Evolutionary conservation across 2,888 invertebrate species (phyloP).

Genomic region (Troides oblongomaculatus): DNA sequence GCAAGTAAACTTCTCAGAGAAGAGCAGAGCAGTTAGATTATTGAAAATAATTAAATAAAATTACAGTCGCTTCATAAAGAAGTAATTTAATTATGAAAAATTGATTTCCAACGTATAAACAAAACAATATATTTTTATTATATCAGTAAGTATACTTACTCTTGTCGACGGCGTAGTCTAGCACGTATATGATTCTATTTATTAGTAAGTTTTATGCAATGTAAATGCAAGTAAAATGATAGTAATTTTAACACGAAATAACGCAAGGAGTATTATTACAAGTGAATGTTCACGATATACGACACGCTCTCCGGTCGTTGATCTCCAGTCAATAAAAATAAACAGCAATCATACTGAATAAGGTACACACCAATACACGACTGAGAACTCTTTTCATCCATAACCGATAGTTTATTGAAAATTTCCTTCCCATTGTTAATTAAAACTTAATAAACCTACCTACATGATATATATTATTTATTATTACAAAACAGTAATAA

Average conservation of each 20-base stretch:
- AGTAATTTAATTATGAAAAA: too few species aligned
- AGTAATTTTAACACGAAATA: conserved; percentile 21
- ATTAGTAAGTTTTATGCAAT: not conserved
- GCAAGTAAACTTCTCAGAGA: too few species aligned
- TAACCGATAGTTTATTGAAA: too few species aligned
- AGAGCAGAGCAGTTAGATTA: too few species aligned
- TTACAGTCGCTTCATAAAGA: too few species aligned
- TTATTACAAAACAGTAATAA: too few species aligned
- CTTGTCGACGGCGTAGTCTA: not conserved
- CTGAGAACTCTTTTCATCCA: not conserved
- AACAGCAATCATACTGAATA: conserved; percentile 21
- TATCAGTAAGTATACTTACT: not conserved
- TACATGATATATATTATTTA: too few species aligned
- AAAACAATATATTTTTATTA: too few species aligned
- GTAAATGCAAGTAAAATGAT: conserved; percentile 6
- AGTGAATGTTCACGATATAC: conserved; percentile 28
- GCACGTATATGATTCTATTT: not conserved
- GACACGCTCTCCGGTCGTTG: conserved; percentile 26
- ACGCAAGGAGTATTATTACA: conserved; percentile 26
- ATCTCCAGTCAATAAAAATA: conserved; percentile 28
- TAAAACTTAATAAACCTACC: not conserved
- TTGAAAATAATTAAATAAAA: too few species aligned
- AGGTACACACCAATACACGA: not conserved
- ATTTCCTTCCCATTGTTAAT: not conserved
- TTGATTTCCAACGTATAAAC: too few species aligned